These are phyloP conservation scores for Tolypeutes matacus DNA, from an alignment of 2,797 vertebrate genomes.

Conservation along the genomic window DNA sequence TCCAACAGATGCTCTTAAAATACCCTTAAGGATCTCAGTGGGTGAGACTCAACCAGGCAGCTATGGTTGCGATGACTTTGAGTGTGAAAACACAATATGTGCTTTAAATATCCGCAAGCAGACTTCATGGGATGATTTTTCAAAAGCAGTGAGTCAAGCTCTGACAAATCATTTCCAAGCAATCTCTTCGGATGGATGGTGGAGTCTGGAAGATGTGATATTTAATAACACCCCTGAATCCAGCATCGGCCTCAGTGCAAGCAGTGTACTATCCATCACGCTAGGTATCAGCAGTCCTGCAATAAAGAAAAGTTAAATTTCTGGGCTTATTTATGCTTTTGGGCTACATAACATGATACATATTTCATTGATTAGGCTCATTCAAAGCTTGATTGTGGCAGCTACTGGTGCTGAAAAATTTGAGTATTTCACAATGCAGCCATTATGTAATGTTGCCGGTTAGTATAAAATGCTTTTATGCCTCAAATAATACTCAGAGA, in stretches of 20 bases:
- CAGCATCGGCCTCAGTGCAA: slow-evolving; percentile 90
- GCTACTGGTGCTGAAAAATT: slow-evolving; percentile 28
- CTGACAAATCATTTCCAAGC: slow-evolving; percentile 92
- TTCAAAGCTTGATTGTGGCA: slow-evolving; percentile 60
- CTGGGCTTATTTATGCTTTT: background rate
- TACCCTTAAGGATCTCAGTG: slow-evolving; percentile 92
- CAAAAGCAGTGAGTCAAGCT: slow-evolving; percentile 89
- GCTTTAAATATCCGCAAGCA: slow-evolving; percentile 91
- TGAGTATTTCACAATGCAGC: slow-evolving; percentile 15
- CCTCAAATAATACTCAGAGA: slow-evolving; percentile 34
- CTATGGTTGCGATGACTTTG: slow-evolving; percentile 88
- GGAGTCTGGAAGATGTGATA: slow-evolving; percentile 86
- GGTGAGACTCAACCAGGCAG: slow-evolving; percentile 88
- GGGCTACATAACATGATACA: slow-evolving; percentile 50
- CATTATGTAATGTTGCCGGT: slow-evolving; percentile 43
- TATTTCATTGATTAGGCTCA: slow-evolving; percentile 55
- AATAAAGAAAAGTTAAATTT: slow-evolving; percentile 53
- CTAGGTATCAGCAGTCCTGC: slow-evolving; percentile 89
- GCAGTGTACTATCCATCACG: slow-evolving; percentile 91
- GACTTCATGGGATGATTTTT: slow-evolving; percentile 93
- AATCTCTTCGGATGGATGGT: slow-evolving; percentile 91
- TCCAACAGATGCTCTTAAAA: slow-evolving; percentile 92
- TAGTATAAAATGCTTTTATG: slow-evolving; percentile 71
- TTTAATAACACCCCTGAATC: slow-evolving; percentile 87
- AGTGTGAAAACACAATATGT: slow-evolving; percentile 91